Evolutionary conservation across 2,113 vertebrate genomes (phyloP).

Genomic region (Sigmodon hispidus): DNA sequence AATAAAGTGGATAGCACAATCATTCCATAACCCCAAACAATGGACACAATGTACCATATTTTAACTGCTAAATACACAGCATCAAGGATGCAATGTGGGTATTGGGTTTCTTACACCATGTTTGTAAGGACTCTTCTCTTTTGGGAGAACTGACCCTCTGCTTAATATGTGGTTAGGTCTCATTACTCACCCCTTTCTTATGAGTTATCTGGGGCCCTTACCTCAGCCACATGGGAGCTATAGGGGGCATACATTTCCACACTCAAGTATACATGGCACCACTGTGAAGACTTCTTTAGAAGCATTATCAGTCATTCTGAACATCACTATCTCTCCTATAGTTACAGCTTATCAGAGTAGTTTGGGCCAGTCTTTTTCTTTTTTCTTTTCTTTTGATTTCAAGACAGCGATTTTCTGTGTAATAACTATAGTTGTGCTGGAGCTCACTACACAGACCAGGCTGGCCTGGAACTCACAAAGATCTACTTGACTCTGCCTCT

Average conservation of each 20-base stretch:
- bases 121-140: background rate
- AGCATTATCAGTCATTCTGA: background rate
- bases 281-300: background rate
- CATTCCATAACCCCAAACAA: background rate
- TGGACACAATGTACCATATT: background rate
- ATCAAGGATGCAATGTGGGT: background rate
- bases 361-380: too few relatives aligned
- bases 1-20: background rate
- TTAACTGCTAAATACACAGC: background rate
- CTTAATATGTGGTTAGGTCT: background rate
- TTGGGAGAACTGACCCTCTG: too few relatives aligned
- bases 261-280: too few relatives aligned
- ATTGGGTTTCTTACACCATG: background rate
- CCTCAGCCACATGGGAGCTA: accelerated
- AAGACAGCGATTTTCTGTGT: too few relatives aligned
- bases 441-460: too few relatives aligned
- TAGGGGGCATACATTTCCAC: accelerated
- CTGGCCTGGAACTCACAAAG: too few relatives aligned
- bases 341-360: too few relatives aligned
- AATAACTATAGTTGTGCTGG: too few relatives aligned
- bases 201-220: accelerated
- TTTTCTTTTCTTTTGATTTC: too few relatives aligned
- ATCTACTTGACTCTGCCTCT: too few relatives aligned
- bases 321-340: background rate
- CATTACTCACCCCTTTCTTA: too few relatives aligned